Evolutionary conservation across 2,888 invertebrate species (phyloP).

Genomic region (Steromphala cineraria): DNA sequence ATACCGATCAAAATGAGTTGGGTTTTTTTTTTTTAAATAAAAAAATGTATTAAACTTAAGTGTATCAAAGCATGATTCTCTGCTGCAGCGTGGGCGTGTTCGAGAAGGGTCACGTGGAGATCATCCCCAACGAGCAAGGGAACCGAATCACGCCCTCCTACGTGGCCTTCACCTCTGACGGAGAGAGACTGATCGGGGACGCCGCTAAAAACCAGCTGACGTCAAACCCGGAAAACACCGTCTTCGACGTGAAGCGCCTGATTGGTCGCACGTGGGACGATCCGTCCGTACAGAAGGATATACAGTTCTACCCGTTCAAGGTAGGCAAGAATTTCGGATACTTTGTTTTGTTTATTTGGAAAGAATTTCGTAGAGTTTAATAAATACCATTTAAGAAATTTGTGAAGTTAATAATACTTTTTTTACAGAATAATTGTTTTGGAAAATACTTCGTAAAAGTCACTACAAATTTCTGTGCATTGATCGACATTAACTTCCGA

Average conservation of each 20-base stretch:
- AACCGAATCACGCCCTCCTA: constrained; percentile 98
- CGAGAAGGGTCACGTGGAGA: constrained; percentile 97
- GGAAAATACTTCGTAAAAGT: too few relatives aligned
- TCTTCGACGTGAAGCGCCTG: constrained; percentile 98
- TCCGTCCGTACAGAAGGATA: constrained; percentile 91
- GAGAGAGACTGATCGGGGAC: constrained; percentile 96
- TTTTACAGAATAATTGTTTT: too few relatives aligned
- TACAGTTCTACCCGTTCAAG: constrained; percentile 98
- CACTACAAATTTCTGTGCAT: too few relatives aligned
- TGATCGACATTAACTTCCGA: too few relatives aligned
- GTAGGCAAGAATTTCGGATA: constrained; percentile 67
- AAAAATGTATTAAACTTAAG: too few relatives aligned
- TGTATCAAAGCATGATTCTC: too few relatives aligned
- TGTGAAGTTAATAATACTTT: too few relatives aligned
- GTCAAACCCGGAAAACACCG: constrained; percentile 98
- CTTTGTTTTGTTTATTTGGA: too few relatives aligned
- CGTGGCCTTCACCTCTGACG: constrained; percentile 96
- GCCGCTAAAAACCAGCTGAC: constrained; percentile 99
- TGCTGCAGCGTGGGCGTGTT: constrained; percentile 78
- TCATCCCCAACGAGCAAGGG: constrained; percentile 98
- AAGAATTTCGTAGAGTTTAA: too few relatives aligned
- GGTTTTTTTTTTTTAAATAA: too few relatives aligned
- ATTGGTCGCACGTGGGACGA: constrained; percentile 98
- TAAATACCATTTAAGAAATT: too few relatives aligned
- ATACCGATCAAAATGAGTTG: too few relatives aligned